phyloP scores from a whole-genome alignment of 2,113 vertebrate genomes.

The Cyprinus carpio region DNA sequence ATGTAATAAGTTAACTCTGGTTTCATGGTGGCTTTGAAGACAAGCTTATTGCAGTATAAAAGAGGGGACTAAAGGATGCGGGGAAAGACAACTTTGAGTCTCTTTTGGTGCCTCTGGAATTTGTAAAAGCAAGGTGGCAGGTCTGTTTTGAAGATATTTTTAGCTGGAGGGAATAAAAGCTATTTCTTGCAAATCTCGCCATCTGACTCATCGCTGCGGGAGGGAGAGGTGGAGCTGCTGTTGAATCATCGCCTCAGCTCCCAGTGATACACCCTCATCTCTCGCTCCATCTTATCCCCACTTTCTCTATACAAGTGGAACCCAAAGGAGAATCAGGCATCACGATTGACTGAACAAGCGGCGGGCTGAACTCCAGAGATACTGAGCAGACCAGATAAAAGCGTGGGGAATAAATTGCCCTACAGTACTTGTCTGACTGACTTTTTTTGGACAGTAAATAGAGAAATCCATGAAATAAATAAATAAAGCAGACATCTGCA shows the following conservation, averaged over 20 bases:
- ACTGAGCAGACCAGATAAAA: neutral
- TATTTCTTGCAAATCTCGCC: constrained; percentile 19
- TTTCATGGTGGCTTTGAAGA: neutral
- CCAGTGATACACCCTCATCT: constrained; percentile 1
- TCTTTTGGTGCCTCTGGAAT: neutral
- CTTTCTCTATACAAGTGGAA: neutral
- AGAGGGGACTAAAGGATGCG: neutral
- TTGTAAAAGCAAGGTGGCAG: constrained; percentile 5
- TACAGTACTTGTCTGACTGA: too few species aligned
- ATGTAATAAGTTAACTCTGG: neutral
- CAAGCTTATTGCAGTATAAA: neutral
- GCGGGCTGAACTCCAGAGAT: neutral
- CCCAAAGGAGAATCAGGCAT: constrained; percentile 9
- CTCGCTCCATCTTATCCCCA: neutral
- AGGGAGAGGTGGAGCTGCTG: neutral
- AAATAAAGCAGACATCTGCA: constrained; percentile 19
- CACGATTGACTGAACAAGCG: constrained; percentile 15
- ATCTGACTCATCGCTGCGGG: constrained; percentile 28
- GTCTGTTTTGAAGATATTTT: constrained; percentile 38
- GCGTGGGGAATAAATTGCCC: neutral
- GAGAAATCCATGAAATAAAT: neutral
- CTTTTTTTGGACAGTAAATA: neutral
- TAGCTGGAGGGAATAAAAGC: constrained; percentile 37
- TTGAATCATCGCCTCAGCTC: neutral
- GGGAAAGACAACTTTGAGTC: neutral